Evolutionary conservation across 2,797 vertebrate genomes (phyloP), one percentile per base, ranked within the genome.

Genomic region (Lophotriccus pileatus): DNA sequence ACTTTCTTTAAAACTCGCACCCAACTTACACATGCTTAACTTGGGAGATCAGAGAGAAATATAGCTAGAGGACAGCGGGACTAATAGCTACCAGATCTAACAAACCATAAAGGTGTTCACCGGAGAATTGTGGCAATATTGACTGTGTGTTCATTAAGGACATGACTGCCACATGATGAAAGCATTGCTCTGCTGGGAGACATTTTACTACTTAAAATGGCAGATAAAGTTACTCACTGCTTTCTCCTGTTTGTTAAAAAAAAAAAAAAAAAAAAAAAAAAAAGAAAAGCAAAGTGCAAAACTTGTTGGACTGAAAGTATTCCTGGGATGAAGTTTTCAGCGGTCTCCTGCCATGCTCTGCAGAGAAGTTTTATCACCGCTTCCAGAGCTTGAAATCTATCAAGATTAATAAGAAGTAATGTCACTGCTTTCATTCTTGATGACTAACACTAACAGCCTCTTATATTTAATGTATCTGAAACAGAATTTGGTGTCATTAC

Each of bases 11-110:
- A 94, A 94, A 91, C 77, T 92, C 0, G 49, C 24, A 94, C 91
- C 84, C 85, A 93, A 84, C 67, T 91, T 91, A 93, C 76, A 90
- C 80, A 85, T 93, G 83, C 94, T 94, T 84, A 91, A 79, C 84
- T 94, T 90, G 87, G 28, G 87, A 95, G 89, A 95, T 97, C 92
- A 97, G 87, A 96, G 82, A 72, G 91, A 91, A 95, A 91, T 82
- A 76, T 90, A 91, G 92, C 94, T 94, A 49, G 87, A 95, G 95
- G 92, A 96, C 69, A 94, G 80, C 5, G 6, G 74, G 73, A 86
- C 82, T 93, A 95, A 94, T 91, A 97, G 91, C 92, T 95, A 90
- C 79, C 70, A 93, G 82, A 96, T 94, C 91, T 95, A 92, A 94
- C 93, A 96, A 95, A 93, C 84, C 88, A 67, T 88, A 91, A 94